Evolutionary conservation across 2,888 invertebrate species (phyloP).

Genomic region (Minunthozetes semirufus): DNA sequence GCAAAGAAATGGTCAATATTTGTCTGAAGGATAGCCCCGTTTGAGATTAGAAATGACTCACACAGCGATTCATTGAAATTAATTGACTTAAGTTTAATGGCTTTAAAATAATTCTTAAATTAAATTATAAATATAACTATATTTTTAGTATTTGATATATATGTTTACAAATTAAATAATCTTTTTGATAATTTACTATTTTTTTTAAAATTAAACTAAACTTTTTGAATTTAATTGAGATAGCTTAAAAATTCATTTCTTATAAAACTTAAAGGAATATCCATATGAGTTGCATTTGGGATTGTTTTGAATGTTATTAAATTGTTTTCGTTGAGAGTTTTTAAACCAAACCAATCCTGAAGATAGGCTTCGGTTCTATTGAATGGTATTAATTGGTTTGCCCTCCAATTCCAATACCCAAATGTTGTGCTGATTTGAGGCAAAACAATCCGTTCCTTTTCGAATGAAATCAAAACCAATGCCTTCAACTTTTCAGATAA

Average conservation of each 20-base stretch:
- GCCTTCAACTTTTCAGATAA: background rate
- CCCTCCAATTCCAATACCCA: background rate
- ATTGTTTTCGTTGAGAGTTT: constrained; percentile 2
- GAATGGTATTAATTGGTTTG: background rate
- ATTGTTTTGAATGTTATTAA: background rate
- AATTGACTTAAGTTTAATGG: too few species aligned
- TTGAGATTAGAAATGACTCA: too few species aligned
- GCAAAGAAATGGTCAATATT: too few species aligned
- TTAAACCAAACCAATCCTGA: constrained; percentile 18
- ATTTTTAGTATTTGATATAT: too few species aligned
- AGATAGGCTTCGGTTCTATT: background rate
- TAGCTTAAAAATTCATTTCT: background rate
- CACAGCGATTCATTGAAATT: too few species aligned
- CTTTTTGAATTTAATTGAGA: background rate
- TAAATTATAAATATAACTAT: too few species aligned
- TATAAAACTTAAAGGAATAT: background rate
- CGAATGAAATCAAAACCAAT: background rate
- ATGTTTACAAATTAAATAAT: too few species aligned
- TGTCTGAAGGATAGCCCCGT: too few species aligned
- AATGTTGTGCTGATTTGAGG: background rate
- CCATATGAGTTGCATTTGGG: background rate
- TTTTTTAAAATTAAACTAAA: background rate
- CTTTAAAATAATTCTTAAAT: too few species aligned
- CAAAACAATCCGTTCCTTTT: background rate
- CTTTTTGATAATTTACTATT: background rate